Evolutionary conservation across 2,113 vertebrate species (phyloP).

Genomic region (Callocephalon fimbriatum): DNA sequence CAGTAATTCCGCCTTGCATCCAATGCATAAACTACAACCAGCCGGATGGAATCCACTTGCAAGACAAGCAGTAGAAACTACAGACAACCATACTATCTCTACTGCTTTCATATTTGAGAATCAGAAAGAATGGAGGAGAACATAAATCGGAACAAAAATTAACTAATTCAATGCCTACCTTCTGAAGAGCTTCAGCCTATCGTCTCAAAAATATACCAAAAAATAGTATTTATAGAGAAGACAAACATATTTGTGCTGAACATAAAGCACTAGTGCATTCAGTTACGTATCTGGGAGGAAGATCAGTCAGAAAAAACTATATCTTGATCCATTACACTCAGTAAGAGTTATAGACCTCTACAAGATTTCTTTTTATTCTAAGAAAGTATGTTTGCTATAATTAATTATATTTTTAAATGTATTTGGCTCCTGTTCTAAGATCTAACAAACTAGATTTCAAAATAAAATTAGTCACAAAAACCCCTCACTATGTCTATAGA

Average conservation of each 20-base stretch:
- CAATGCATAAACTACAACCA: constrained; percentile 14
- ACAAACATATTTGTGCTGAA: neutral
- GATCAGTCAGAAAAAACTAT: neutral
- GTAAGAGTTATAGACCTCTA: neutral
- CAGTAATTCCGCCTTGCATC: neutral
- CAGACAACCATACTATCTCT: neutral
- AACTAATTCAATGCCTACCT: neutral
- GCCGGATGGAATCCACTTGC: constrained; percentile 32
- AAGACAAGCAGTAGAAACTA: constrained; percentile 15
- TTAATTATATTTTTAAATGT: neutral
- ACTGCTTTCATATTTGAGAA: neutral
- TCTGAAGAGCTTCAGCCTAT: neutral
- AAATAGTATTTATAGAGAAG: neutral
- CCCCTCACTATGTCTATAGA: neutral
- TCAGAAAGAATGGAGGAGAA: neutral
- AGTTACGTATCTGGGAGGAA: neutral
- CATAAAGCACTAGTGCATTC: neutral
- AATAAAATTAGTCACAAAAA: neutral
- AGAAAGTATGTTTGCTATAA: neutral
- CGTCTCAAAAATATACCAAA: neutral
- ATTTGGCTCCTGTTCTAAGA: neutral
- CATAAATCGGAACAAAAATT: neutral
- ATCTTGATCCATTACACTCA: neutral
- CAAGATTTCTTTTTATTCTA: neutral
- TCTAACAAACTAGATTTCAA: neutral